Base-by-base conservation (phyloP, 2,888 invertebrate species). In the Herminia tarsipennalis region DNA sequence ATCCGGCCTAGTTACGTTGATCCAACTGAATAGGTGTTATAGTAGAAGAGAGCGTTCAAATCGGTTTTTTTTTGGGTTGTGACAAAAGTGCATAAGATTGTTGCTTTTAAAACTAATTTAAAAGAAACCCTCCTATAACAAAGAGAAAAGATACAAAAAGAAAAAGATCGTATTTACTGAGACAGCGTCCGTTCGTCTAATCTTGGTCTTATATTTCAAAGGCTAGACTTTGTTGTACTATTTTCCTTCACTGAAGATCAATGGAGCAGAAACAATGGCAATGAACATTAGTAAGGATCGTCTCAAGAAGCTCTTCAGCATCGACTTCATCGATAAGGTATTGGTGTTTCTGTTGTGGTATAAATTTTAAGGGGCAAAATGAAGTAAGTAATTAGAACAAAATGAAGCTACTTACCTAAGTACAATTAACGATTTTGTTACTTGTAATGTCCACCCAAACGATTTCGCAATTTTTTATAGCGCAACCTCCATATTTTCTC, bases 201-300 rank as follows among this genome's bases (percentile, higher is more conserved):
- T 62, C 51, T 43, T n/a, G 9, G 46, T 32, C 44, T 55, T 53
- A 47, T 52, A 51, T 55, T 52, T 47, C 36, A 35, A 36, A 29
- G 43, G 43, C 63, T 57, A 46, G 55, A 55, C 48, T 59, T 67
- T 62, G 56, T 65, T 49, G 38, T 38, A 76, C 56, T 66, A 66
- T 70, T 72, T 70, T 66, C 58, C 59, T 54, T 44, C 50, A 43
- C 57, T 61, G 58, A 59, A 42, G 61, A 63, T 55, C 65, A 73
- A 50, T 71, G 69, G 53, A 50, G 57, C 56, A 53, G 69, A 76
- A 79, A 81, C 81, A 81, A 81, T 76, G 56, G 72, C 60, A 56
- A 46, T 57, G 70, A 66, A 73, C 76, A 74, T 78, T 73, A 73
- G 70, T 76, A 76, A 73, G 73, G 63, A 75, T 63, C 56, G 75